Evolutionary conservation across 1,140 invertebrate species (phyloP), one percentile per base, ranked within the genome.

Genomic region (Drosophila dunni): DNA sequence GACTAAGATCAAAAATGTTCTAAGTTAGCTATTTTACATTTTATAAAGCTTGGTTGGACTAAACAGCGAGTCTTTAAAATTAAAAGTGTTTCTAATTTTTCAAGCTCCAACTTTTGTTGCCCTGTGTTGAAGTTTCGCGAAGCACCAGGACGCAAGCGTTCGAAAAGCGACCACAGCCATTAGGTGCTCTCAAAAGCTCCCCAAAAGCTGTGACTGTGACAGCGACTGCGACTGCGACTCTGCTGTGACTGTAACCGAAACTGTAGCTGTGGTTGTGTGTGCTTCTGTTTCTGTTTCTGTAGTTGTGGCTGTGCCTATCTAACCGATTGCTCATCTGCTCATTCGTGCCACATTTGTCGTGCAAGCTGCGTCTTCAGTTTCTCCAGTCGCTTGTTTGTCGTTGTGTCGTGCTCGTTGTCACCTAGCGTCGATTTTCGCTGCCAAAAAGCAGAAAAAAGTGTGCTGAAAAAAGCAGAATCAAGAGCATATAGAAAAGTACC

Each of bases 381-480:
- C 78, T 75, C 67, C 78, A 89, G 84, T 89, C 83, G 84, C 77
- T 76, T 71, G 76, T 89, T 88, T 29, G 79, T 74, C 83, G 84
- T 76, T 80, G 33, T 57, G 56, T 40, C 68, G 75, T 73, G 64
- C 73, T 67, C 64, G 78, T 86, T 81, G 80, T 68, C 40, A 48
- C 54, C 66, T 67, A 72, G 50, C 62, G 56, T 58, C 68, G 60
- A 48, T 53, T 68, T 33, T 74, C 48, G 64, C 63, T 66, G 20
- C 5, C 48, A 40, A 17, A 44, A 65, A 65, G 36, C 29, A 48
- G 17, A 7, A 11, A 48, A 44, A 53, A 72, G 24, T 60, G 64
- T 73, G 70, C 42, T 74, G 33, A 11, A 48, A 56, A 71, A 66
- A 72, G 48, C 33, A 65, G 54, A 56, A 58, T 17, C 48, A 56